These are phyloP conservation scores for Erethizon dorsatum DNA, from an alignment of 2,797 vertebrate genomes.

Conservation along the genomic window DNA sequence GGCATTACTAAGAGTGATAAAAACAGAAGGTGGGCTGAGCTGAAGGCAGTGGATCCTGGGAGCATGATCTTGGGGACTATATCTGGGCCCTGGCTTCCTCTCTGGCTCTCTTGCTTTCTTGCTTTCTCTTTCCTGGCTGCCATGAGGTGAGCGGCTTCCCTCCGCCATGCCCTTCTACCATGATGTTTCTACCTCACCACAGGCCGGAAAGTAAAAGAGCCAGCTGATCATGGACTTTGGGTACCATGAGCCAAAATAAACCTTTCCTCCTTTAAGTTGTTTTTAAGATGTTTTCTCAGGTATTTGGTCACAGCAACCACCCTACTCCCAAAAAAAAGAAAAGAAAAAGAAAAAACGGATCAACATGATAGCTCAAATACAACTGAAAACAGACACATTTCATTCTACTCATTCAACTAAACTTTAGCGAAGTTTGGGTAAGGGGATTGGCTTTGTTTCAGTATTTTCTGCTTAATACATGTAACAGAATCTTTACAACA, in stretches of 20 bases:
- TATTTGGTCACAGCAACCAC: background rate
- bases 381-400: background rate
- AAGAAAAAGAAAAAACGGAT: background rate
- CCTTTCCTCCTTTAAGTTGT: background rate
- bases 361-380: background rate
- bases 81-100: too few relatives aligned
- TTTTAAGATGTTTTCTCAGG: background rate
- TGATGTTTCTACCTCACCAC: background rate
- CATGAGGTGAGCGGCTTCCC: background rate
- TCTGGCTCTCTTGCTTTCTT: background rate
- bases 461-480: background rate
- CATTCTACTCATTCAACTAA: background rate
- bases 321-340: background rate
- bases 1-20: background rate
- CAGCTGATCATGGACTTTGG: background rate
- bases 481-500: background rate
- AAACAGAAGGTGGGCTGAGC: background rate
- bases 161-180: background rate
- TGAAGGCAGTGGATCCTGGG: too few relatives aligned
- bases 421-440: background rate
- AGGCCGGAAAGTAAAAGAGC: background rate
- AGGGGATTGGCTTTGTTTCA: background rate
- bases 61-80: too few relatives aligned
- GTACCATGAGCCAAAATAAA: background rate
- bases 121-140: background rate